Evolutionary conservation across 2,888 invertebrate genomes (phyloP).

Genomic region (Cremastinae sp.): DNA sequence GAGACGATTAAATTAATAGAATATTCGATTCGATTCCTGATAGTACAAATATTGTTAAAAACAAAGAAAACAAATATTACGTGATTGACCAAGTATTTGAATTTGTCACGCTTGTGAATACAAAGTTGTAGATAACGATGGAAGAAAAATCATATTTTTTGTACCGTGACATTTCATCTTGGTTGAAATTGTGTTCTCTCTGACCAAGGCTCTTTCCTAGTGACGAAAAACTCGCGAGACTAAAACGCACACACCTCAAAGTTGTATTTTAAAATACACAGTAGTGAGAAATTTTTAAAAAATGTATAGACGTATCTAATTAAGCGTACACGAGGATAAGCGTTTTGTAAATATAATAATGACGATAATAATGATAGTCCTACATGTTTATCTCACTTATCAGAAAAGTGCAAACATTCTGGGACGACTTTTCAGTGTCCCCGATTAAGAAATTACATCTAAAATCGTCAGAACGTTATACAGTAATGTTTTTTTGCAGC

Average conservation of each 20-base stretch:
- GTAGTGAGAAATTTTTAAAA: conserved; percentile 12
- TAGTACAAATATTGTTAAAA: conserved; percentile 23
- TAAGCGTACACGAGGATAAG: conserved; percentile 40
- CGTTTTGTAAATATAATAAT: conserved; percentile 37
- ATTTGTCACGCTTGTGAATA: no score
- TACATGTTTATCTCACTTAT: conserved; percentile 26
- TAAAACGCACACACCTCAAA: background rate
- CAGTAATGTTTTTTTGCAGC: background rate
- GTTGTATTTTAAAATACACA: conserved; percentile 31
- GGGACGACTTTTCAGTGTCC: conserved; percentile 22
- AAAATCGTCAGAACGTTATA: background rate
- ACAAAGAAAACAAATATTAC: background rate
- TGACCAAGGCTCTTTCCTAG: no score
- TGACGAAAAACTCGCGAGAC: background rate
- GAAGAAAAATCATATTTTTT: no score
- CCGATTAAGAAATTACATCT: conserved; percentile 14
- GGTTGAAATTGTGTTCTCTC: no score
- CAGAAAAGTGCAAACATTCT: conserved; percentile 10
- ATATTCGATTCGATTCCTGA: conserved; percentile 13
- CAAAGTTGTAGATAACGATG: no score
- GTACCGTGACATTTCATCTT: no score
- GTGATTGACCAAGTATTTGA: no score
- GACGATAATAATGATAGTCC: conserved; percentile 23
- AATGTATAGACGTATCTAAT: conserved; percentile 29
- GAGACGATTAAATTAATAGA: background rate